Percentiles rank a stretch among this genome's conserved stretches.
phyloP scores from a whole-genome alignment of 2,113 vertebrate species.

The Fulica atra region DNA sequence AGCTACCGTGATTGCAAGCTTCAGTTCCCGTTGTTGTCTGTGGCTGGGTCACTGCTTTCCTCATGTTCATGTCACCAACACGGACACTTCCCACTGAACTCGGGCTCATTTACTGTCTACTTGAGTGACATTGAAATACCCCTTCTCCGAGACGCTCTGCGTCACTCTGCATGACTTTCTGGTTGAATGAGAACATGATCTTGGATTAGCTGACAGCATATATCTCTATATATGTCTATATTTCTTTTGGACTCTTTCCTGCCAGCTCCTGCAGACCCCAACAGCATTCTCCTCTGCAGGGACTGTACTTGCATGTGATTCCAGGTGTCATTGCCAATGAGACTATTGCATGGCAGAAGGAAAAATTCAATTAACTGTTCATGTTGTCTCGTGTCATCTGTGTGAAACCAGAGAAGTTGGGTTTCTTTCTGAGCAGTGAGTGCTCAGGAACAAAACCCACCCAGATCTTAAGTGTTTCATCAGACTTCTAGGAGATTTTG shows the following conservation, averaged over 20 bases:
- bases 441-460: not conserved
- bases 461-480: not conserved
- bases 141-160: not conserved
- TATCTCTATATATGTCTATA: not conserved
- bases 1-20: not conserved
- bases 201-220: conserved; percentile 30
- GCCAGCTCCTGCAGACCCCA: conserved; percentile 15
- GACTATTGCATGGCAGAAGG: conserved; percentile 18
- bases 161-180: conserved; percentile 30
- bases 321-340: not conserved
- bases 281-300: not conserved
- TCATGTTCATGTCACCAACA: not conserved
- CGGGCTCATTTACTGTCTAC: not conserved
- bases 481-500: not conserved
- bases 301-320: conserved; percentile 15
- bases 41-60: not conserved
- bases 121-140: not conserved
- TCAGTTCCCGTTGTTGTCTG: not conserved
- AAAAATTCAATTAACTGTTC: not conserved
- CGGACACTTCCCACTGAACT: not conserved
- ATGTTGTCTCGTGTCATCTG: rapidly evolving
- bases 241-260: not conserved
- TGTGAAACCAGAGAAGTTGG: not conserved
- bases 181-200: conserved; percentile 53
- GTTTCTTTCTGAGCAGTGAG: not conserved